phyloP scores from a whole-genome alignment of 2,888 invertebrate genomes.

The Diarsia mendica region DNA sequence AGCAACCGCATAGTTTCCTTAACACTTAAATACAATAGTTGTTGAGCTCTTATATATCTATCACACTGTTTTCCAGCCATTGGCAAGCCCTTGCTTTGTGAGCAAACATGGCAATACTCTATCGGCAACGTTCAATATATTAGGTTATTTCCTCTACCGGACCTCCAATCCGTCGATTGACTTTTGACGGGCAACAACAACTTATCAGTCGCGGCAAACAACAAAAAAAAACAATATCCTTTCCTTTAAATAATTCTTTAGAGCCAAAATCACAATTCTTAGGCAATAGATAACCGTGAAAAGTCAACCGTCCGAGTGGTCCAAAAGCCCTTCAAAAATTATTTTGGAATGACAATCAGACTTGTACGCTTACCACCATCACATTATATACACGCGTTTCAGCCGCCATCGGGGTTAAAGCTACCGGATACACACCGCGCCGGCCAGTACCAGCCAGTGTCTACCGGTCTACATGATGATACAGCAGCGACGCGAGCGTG shows the following conservation, averaged over 20 bases:
- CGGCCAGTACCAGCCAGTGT: background rate
- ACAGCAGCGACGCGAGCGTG: constrained; percentile 93
- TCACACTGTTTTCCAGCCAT: constrained; percentile 82
- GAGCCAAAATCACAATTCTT: constrained; percentile 56
- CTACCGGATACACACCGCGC: constrained; percentile 4
- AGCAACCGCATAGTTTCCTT: constrained; percentile 80
- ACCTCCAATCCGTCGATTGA: constrained; percentile 59
- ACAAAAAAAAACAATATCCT: constrained; percentile 24
- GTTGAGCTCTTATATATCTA: constrained; percentile 85
- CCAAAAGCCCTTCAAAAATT: constrained; percentile 61
- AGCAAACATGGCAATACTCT: constrained; percentile 84
- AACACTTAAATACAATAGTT: constrained; percentile 76
- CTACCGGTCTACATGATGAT: constrained; percentile 90
- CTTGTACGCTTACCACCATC: constrained; percentile 75
- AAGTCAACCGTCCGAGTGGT: constrained; percentile 53
- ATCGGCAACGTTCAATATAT: constrained; percentile 74
- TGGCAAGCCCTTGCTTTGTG: constrained; percentile 82
- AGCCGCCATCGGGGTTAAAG: constrained; percentile 30
- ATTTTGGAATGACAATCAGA: constrained; percentile 86
- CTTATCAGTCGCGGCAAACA: constrained; percentile 41
- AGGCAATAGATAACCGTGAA: constrained; percentile 48
- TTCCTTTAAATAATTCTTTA: constrained; percentile 36
- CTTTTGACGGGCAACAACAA: constrained; percentile 45
- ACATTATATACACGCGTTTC: constrained; percentile 53
- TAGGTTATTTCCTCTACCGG: constrained; percentile 55